Evolutionary conservation across 2,113 vertebrate genomes (phyloP).

Genomic region (Aplodontia rufa): DNA sequence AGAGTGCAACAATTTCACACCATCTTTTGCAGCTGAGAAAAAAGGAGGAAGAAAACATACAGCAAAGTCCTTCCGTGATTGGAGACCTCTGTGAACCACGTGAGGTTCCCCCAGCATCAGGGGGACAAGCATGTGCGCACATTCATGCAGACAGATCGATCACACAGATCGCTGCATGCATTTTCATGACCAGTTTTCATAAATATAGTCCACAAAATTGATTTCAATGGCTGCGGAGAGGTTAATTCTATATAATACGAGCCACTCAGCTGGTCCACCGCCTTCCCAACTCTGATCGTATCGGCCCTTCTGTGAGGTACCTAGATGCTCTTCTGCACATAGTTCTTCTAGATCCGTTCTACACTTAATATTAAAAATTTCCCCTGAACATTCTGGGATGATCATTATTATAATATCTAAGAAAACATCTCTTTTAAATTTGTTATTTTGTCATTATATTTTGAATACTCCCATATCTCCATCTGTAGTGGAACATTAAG

Average conservation of each 20-base stretch:
- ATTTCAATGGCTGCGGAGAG: neutral
- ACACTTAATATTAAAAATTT: neutral
- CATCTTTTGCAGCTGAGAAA: neutral
- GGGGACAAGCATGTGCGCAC: accelerated
- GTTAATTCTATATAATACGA: neutral
- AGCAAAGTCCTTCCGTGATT: neutral
- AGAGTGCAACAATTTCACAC: neutral
- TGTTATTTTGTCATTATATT: neutral
- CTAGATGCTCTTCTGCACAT: neutral
- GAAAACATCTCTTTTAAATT: neutral
- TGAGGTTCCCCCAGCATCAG: too few relatives aligned
- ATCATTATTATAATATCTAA: neutral
- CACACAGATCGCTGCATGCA: accelerated
- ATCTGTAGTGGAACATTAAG: neutral
- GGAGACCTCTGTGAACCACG: neutral
- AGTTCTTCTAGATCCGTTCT: neutral
- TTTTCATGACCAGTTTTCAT: neutral
- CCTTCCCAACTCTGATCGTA: neutral
- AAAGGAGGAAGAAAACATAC: neutral
- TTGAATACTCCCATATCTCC: constrained; percentile 12
- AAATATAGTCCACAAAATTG: neutral
- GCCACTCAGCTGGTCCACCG: too few relatives aligned
- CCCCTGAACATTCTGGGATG: neutral
- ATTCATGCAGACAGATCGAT: neutral
- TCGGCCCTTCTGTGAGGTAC: neutral